A percentile compares a stretch with the other conserved stretches of the same genome.
Conservation (phyloP, 2,888 invertebrate genomes). For the Chloroclysta siterata region DNA sequence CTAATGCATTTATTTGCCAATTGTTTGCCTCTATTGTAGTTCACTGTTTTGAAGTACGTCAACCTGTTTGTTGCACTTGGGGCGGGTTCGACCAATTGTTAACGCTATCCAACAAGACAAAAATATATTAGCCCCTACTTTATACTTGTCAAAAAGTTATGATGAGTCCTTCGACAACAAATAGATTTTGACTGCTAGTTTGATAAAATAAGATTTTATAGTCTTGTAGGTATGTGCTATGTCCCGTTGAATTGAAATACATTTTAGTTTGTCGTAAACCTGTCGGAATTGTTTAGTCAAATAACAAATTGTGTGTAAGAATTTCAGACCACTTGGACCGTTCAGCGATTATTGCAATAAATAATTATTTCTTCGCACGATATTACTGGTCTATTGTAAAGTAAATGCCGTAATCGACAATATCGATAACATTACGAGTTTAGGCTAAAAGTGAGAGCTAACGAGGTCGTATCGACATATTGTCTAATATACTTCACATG, state of each 20-base stretch:
- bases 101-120: too few species aligned
- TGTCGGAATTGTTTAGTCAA: neutral
- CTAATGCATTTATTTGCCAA: slow-evolving; percentile 33
- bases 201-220: neutral
- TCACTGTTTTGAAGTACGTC: slow-evolving; percentile 25
- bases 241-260: neutral
- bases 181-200: neutral
- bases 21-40: slow-evolving; percentile 29
- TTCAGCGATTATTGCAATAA: slow-evolving; percentile 26
- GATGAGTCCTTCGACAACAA: too few species aligned
- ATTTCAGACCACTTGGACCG: slow-evolving; percentile 26
- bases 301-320: slow-evolving; percentile 16
- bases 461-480: slow-evolving; percentile 50
- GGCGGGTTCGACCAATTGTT: neutral
- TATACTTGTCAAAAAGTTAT: too few species aligned
- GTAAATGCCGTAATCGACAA: slow-evolving; percentile 29
- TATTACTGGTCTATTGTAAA: slow-evolving; percentile 25
- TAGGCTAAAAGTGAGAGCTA: slow-evolving; percentile 66
- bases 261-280: neutral
- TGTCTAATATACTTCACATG: slow-evolving; percentile 49
- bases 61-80: slow-evolving; percentile 18
- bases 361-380: slow-evolving; percentile 32
- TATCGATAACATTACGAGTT: slow-evolving; percentile 44
- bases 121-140: too few species aligned
- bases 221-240: too few species aligned